A percentile compares a stretch with the other conserved stretches of the same genome.
These are phyloP conservation scores for Ophion costatus DNA, from an alignment of 2,888 invertebrate genomes.

Conservation along the genomic window DNA sequence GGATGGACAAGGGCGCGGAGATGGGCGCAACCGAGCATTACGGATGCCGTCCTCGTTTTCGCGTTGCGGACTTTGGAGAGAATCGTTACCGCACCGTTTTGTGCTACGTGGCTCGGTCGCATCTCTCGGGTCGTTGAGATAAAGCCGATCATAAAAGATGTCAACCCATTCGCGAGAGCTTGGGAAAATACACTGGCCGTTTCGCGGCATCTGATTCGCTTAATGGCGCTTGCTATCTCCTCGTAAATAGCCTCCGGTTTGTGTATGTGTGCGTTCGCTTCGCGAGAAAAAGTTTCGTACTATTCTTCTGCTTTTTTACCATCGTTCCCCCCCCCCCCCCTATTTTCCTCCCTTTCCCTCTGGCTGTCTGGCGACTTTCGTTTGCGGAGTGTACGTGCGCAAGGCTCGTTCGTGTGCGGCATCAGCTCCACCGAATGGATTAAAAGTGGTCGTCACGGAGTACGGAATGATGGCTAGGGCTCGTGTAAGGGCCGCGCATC, in stretches of 20 bases:
- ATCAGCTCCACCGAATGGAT: conserved; percentile 44
- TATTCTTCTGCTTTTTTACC: conserved; percentile 18
- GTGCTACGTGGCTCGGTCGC: conserved; percentile 41
- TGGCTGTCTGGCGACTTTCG: conserved; percentile 1
- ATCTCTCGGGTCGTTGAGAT: conserved; percentile 65
- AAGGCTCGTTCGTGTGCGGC: conserved; percentile 24
- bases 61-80: conserved; percentile 55
- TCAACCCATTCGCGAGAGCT: conserved; percentile 69
- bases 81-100: conserved; percentile 57
- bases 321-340: neutral
- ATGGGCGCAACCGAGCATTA: conserved; percentile 11
- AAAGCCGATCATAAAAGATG: conserved; percentile 71
- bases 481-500: conserved; percentile 22
- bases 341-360: neutral
- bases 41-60: conserved; percentile 47
- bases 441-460: conserved; percentile 40
- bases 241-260: conserved; percentile 65
- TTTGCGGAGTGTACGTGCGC: neutral
- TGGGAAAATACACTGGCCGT: conserved; percentile 69
- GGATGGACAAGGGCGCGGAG: neutral
- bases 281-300: conserved; percentile 2
- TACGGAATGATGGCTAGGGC: conserved; percentile 1
- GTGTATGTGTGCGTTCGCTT: conserved; percentile 5
- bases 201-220: conserved; percentile 71
- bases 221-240: conserved; percentile 69